These are phyloP conservation scores for Tyria jacobaeae DNA, from an alignment of 2,888 invertebrate genomes.

Conservation along the genomic window DNA sequence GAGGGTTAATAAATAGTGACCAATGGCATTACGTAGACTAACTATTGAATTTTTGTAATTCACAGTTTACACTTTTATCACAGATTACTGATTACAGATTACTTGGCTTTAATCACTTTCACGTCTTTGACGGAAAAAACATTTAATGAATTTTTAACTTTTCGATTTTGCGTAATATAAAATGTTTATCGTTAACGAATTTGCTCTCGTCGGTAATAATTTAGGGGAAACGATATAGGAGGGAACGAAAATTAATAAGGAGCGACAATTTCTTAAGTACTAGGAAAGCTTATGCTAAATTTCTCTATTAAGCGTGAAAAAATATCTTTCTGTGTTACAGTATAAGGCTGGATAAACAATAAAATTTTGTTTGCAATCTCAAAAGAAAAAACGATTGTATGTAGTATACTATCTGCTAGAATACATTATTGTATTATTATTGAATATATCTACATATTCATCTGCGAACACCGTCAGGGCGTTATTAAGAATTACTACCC, in stretches of 20 bases:
- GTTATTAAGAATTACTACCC: too few relatives aligned
- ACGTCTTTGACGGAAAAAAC: neutral
- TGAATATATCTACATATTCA: too few relatives aligned
- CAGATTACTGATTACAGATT: too few relatives aligned
- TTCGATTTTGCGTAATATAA: neutral
- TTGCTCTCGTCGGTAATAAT: neutral
- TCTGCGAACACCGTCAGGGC: too few relatives aligned
- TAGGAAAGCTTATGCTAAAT: neutral
- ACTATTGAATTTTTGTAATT: neutral
- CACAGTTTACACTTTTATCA: neutral
- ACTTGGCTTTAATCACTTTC: neutral
- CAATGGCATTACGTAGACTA: too few relatives aligned
- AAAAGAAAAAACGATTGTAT: neutral
- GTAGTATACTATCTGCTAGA: too few relatives aligned
- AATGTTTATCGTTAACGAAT: neutral
- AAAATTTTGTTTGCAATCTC: neutral
- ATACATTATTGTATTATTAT: too few relatives aligned
- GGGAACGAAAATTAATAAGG: neutral
- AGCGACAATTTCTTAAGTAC: neutral
- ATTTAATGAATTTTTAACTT: neutral
- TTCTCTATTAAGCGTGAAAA: neutral
- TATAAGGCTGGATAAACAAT: neutral
- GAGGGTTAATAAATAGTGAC: too few relatives aligned
- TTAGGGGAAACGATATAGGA: neutral
- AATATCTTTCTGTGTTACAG: neutral